Conservation (phyloP, 2,888 invertebrate genomes). For the Mesoligia furuncula region DNA sequence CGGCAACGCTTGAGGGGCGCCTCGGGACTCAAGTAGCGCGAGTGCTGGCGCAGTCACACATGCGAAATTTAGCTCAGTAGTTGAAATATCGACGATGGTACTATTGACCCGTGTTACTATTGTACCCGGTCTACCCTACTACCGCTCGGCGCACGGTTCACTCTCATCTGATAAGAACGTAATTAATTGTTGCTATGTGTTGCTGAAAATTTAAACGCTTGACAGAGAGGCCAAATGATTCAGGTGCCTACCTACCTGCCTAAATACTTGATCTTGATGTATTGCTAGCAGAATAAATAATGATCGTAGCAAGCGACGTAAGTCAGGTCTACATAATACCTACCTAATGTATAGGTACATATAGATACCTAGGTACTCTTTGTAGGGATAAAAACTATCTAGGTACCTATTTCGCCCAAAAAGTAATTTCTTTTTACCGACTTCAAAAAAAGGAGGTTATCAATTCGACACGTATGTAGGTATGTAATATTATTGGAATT, state of each 20-base stretch:
- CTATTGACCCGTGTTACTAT: no score
- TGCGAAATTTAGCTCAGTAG: no score
- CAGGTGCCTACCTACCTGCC: slow-evolving; percentile 21
- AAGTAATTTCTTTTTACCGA: neutral
- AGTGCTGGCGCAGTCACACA: no score
- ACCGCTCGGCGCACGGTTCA: slow-evolving; percentile 41
- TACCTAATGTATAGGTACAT: neutral
- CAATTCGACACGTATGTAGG: no score
- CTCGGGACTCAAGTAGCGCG: no score
- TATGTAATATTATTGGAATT: no score
- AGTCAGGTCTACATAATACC: no score
- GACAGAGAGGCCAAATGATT: slow-evolving; percentile 39
- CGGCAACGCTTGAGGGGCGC: no score
- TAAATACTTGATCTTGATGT: slow-evolving; percentile 19
- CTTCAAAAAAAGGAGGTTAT: no score
- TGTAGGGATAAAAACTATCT: neutral
- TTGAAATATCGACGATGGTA: no score
- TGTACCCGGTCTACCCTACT: no score
- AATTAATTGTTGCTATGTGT: slow-evolving; percentile 56
- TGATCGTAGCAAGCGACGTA: neutral
- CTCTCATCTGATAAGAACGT: slow-evolving; percentile 58
- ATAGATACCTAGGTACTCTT: neutral
- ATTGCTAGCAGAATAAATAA: slow-evolving; percentile 14
- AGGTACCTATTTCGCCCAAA: neutral
- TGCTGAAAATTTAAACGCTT: slow-evolving; percentile 53